phyloP scores from a whole-genome alignment of 2,797 vertebrate genomes.

The Tapera naevia region DNA sequence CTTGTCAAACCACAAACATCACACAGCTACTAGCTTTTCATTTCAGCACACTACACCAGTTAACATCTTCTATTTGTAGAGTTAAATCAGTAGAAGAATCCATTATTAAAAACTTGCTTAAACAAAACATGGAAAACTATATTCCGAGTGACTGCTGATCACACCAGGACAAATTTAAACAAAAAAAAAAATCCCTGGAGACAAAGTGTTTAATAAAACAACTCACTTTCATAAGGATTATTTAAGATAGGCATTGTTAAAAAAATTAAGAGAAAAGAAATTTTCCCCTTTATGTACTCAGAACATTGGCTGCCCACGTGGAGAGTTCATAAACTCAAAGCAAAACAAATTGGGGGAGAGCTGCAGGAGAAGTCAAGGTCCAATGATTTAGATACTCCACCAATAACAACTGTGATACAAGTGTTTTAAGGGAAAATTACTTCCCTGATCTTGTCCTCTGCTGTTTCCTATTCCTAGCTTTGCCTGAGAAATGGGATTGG shows the following conservation, averaged over 20 bases:
- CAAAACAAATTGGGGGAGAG: background rate
- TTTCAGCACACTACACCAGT: background rate
- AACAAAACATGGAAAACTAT: background rate
- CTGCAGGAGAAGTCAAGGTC: background rate
- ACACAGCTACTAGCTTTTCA: background rate
- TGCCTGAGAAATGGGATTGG: accelerated
- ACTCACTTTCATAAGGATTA: background rate
- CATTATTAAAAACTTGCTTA: background rate
- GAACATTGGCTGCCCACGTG: background rate
- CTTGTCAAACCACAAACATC: background rate
- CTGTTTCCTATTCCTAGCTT: background rate
- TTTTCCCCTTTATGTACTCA: background rate
- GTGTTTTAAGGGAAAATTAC: background rate
- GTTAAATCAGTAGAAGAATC: background rate
- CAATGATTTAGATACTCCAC: background rate
- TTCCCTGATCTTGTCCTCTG: background rate
- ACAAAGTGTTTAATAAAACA: background rate
- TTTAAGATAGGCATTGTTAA: background rate
- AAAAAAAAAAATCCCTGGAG: background rate
- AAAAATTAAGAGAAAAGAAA: background rate
- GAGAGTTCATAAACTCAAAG: background rate
- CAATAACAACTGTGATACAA: background rate
- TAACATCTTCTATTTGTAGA: background rate
- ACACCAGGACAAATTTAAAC: background rate
- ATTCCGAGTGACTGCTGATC: background rate